Conservation (phyloP, 2,113 vertebrate genomes). For the Phaetusa simplex region DNA sequence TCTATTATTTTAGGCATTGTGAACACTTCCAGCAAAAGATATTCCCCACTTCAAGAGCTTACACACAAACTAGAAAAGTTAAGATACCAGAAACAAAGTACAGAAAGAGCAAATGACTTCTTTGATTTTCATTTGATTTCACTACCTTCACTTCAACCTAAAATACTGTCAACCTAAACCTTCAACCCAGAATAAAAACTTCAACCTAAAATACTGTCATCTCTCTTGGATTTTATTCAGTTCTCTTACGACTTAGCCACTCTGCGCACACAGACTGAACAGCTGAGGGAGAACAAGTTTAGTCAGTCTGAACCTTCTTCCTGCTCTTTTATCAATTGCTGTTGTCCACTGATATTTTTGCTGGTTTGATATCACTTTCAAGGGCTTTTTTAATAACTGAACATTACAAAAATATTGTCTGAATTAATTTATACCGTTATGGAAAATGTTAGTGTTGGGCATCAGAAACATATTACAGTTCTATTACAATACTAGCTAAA, state of each 20-base stretch:
- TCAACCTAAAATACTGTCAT: not conserved
- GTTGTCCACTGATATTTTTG: not conserved
- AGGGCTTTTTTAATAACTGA: not conserved
- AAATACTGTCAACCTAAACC: not conserved
- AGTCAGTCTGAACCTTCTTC: not conserved
- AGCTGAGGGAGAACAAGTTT: not conserved
- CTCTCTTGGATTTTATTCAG: not conserved
- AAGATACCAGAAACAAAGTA: not conserved
- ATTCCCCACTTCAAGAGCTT: not conserved
- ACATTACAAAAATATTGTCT: not conserved
- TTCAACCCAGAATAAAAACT: not conserved
- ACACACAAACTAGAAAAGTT: not conserved
- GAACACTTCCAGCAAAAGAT: not conserved
- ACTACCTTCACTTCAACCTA: not conserved
- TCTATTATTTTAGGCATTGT: not conserved
- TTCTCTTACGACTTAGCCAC: not conserved
- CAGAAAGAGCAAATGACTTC: not conserved
- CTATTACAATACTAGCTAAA: not conserved
- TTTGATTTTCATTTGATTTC: not conserved
- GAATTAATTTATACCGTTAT: not conserved
- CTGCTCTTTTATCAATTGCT: not conserved
- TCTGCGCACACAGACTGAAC: not conserved
- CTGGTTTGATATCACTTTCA: not conserved
- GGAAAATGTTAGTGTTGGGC: not conserved
- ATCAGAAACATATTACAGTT: not conserved